These are phyloP conservation scores for Bettongia penicillata DNA, from an alignment of 2,113 vertebrate genomes.

Conservation along the genomic window DNA sequence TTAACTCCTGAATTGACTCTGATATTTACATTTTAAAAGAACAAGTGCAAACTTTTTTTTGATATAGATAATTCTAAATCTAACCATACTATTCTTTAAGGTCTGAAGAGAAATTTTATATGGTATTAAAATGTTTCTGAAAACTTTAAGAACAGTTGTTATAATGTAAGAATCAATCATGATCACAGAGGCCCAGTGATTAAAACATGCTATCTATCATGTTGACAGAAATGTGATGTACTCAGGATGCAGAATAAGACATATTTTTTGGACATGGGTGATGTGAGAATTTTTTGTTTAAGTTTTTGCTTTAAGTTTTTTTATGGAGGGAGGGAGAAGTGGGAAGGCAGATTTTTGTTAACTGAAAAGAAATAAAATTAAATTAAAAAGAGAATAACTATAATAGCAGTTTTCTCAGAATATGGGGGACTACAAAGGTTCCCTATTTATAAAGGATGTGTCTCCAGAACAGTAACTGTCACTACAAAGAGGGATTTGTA, in stretches of 20 bases:
- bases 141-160: background rate
- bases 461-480: background rate
- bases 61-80: background rate
- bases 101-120: background rate
- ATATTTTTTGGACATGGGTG: background rate
- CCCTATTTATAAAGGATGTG: background rate
- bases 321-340: background rate
- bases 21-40: background rate
- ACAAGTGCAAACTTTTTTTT: no score
- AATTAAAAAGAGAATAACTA: background rate
- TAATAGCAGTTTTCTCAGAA: background rate
- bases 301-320: background rate
- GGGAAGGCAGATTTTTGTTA: background rate
- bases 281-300: no score
- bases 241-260: background rate
- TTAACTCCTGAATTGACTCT: constrained; percentile 28
- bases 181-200: background rate
- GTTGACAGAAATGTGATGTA: background rate
- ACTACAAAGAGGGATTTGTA: background rate
- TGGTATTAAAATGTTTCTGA: background rate
- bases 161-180: background rate
- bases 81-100: background rate
- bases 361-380: background rate
- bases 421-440: background rate
- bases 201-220: background rate